A percentile compares a stretch with the other conserved stretches of the same genome.
Conservation (phyloP, 1,140 invertebrate species). For the Melanaphis sacchari region DNA sequence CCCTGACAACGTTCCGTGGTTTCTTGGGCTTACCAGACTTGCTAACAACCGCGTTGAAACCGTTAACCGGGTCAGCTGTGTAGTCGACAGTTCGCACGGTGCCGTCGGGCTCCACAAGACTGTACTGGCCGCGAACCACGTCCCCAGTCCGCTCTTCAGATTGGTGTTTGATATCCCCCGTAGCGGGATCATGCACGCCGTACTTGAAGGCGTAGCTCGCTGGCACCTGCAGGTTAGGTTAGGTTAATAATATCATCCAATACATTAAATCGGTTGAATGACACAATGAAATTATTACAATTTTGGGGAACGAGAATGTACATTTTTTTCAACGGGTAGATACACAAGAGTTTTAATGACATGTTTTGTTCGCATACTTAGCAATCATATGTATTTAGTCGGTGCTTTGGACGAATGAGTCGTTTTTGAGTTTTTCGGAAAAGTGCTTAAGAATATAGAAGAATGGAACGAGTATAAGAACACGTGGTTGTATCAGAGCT, state of each 20-base stretch:
- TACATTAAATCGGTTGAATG: too few species aligned
- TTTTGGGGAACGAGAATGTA: too few species aligned
- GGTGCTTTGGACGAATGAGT: not conserved
- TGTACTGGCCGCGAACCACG: conserved; percentile 65
- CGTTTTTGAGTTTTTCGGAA: not conserved
- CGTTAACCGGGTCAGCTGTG: conserved; percentile 69
- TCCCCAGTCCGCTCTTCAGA: conserved; percentile 70
- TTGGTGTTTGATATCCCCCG: conserved; percentile 71
- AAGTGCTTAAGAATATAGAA: not conserved
- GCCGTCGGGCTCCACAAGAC: conserved; percentile 67
- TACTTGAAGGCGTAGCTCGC: conserved; percentile 68
- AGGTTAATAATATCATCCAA: too few species aligned
- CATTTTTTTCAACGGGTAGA: not conserved
- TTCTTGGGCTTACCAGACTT: conserved; percentile 63
- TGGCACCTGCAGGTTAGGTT: conserved; percentile 62
- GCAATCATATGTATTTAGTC: not conserved
- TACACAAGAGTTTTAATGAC: not conserved
- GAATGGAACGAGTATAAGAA: not conserved
- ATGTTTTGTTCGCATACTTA: not conserved
- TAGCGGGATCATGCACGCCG: conserved; percentile 67
- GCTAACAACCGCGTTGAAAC: conserved; percentile 72
- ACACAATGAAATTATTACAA: not conserved
- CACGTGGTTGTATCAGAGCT: not conserved
- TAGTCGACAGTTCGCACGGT: conserved; percentile 71
- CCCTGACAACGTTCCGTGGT: not conserved